Conservation (phyloP, 1,140 invertebrate genomes). For the Nymphalis io region DNA sequence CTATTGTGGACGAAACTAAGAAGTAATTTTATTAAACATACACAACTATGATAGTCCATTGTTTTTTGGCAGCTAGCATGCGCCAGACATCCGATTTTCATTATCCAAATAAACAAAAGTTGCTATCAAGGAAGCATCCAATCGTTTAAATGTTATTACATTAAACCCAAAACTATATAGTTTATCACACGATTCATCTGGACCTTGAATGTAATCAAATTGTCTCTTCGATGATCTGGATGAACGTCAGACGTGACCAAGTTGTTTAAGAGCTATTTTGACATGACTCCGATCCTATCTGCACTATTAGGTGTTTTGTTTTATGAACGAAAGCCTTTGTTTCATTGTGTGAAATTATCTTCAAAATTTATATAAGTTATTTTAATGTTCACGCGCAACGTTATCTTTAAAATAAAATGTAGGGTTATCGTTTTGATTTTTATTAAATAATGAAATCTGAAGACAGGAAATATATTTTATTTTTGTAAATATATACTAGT, state of each 20-base stretch:
- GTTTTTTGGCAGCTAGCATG: too few species aligned
- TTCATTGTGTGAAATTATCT: not conserved
- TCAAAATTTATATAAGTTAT: not conserved
- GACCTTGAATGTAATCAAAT: conserved; percentile 44
- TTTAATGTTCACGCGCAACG: not conserved
- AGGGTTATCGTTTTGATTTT: too few species aligned
- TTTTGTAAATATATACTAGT: too few species aligned
- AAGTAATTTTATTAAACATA: too few species aligned
- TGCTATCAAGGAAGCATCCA: conserved; percentile 16
- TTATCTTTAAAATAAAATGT: too few species aligned
- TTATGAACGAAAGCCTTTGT: conserved; percentile 12
- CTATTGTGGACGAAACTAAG: too few species aligned
- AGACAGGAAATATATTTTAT: too few species aligned
- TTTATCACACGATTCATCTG: conserved; percentile 42
- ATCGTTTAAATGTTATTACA: conserved; percentile 17
- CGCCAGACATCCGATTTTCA: too few species aligned
- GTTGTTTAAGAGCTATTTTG: conserved; percentile 21
- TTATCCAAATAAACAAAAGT: not conserved
- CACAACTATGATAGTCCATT: too few species aligned
- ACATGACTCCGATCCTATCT: conserved; percentile 36
- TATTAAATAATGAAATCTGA: too few species aligned
- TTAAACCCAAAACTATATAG: conserved; percentile 17
- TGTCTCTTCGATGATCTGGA: conserved; percentile 45
- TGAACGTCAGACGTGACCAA: conserved; percentile 35
- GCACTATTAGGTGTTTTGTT: not conserved